Evolutionary conservation across 2,797 vertebrate genomes (phyloP).

Genomic region (Hydrolagus colliei): DNA sequence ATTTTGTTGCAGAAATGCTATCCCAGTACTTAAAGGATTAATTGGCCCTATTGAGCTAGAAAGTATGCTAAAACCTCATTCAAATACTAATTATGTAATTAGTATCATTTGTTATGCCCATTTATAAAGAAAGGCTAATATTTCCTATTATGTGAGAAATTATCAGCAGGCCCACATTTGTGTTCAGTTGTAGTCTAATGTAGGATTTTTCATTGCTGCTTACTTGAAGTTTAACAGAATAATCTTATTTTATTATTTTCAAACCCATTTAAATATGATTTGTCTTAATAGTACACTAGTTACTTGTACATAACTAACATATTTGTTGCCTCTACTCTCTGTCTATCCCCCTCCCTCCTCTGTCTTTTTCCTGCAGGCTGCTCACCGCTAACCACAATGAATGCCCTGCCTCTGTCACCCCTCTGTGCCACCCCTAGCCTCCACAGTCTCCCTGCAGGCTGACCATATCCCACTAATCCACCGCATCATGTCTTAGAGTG

Average conservation of each 20-base stretch:
- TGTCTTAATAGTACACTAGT: neutral
- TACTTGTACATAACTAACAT: neutral
- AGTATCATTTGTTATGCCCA: neutral
- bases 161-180: neutral
- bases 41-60: neutral
- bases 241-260: neutral
- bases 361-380: no score
- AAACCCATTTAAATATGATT: constrained; percentile 3
- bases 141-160: neutral
- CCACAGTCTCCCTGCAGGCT: no score
- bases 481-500: no score
- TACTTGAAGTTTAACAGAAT: neutral
- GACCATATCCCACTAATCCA: no score
- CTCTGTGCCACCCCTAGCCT: no score
- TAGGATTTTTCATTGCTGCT: neutral
- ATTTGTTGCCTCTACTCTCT: no score
- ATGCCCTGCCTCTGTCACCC: no score
- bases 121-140: neutral
- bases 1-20: neutral
- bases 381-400: no score
- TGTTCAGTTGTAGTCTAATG: neutral
- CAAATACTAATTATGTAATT: no score
- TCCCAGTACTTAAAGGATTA: neutral
- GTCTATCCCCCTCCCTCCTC: no score
- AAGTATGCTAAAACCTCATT: neutral